A percentile compares a stretch with the other conserved stretches of the same genome.
phyloP scores from a whole-genome alignment of 2,888 invertebrate genomes.

The Icerya purchasi region DNA sequence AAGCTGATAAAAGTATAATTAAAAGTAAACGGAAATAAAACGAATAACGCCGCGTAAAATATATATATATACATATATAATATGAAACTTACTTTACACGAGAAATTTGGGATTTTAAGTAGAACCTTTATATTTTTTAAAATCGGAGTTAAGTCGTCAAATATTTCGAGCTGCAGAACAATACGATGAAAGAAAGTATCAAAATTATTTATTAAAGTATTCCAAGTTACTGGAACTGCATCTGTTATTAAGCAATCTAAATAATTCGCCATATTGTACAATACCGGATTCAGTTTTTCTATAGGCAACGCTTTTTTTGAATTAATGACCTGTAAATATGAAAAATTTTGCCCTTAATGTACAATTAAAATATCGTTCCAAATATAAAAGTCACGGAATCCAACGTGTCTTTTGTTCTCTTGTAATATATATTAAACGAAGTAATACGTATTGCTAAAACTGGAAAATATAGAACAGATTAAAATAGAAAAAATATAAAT shows the following conservation, averaged over 20 bases:
- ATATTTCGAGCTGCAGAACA: constrained; percentile 40
- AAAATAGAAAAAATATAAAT: no score
- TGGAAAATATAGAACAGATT: no score
- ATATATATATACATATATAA: no score
- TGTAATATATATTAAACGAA: no score
- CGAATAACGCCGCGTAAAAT: no score
- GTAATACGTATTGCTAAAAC: no score
- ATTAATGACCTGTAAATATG: constrained; percentile 39
- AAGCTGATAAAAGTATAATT: no score
- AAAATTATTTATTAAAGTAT: constrained; percentile 58
- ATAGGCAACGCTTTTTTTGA: constrained; percentile 50
- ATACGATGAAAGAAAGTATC: constrained; percentile 68
- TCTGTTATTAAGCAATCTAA: constrained; percentile 79
- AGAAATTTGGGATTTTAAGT: constrained; percentile 65
- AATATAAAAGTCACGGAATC: no score
- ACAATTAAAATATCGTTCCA: no score
- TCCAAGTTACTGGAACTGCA: constrained; percentile 56
- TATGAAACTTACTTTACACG: no score
- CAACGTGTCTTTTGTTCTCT: no score
- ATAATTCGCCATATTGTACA: constrained; percentile 82
- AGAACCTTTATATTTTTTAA: constrained; percentile 55
- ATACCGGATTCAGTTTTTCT: constrained; percentile 49
- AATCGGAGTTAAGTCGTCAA: constrained; percentile 47
- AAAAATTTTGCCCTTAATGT: constrained; percentile 12
- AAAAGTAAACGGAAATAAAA: no score